Percentiles rank a stretch among this genome's conserved stretches.
Conservation (phyloP, 2,113 vertebrate genomes). For the Melanocharis versteri region DNA sequence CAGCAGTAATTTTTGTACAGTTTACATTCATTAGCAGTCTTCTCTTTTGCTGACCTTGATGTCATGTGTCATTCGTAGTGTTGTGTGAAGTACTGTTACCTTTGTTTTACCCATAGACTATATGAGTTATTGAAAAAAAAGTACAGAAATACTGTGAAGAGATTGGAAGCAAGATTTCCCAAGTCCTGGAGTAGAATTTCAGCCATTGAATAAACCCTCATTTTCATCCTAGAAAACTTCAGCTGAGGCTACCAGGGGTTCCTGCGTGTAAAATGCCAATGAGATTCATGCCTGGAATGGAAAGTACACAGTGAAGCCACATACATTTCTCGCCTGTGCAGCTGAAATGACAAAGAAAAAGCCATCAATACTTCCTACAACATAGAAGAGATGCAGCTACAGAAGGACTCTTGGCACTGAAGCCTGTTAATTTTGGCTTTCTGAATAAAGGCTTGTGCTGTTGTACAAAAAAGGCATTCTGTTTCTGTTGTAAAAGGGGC, state of each 20-base stretch:
- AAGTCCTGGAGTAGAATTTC: neutral
- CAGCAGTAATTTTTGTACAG: neutral
- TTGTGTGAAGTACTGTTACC: neutral
- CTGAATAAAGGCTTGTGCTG: constrained; percentile 8
- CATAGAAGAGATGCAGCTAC: neutral
- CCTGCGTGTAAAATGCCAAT: neutral
- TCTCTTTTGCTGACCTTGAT: neutral
- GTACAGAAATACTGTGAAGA: neutral
- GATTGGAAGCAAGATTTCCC: neutral
- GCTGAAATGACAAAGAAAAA: constrained; percentile 41
- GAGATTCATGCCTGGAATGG: neutral
- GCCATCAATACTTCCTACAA: neutral
- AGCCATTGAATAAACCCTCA: neutral
- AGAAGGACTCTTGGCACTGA: constrained; percentile 7
- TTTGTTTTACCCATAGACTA: neutral
- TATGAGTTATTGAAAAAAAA: neutral
- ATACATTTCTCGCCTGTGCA: neutral
- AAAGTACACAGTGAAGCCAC: neutral
- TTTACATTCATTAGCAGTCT: neutral
- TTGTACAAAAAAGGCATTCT: neutral
- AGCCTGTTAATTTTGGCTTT: neutral
- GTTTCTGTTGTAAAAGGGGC: neutral
- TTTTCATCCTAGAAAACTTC: neutral
- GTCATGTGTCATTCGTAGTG: neutral
- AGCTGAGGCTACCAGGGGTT: neutral